Evolutionary conservation across 2,888 invertebrate genomes (phyloP), one percentile per base, ranked within the genome.

Genomic region (Tetanocera ferruginea): DNA sequence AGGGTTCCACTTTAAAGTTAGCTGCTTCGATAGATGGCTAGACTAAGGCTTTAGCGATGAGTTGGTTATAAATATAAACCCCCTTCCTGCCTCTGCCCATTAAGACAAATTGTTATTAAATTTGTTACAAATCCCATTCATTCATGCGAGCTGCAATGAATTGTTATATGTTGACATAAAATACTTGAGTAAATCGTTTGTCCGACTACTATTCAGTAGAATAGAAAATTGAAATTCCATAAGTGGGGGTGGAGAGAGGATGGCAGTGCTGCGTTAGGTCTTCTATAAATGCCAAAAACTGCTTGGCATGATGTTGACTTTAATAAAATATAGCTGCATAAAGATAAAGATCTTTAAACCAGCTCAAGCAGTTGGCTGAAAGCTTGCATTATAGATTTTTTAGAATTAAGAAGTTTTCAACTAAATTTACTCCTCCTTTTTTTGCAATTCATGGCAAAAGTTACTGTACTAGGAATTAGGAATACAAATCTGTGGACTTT

Each of bases 61-160:
- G 11, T 43, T 11, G 43, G 43, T 43, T 43, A 43, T 43, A 43
- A 43, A n/a, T 23, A n/a, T 23, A 6, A 55, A 2, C 55, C 55
- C 1, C 19, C 19, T 2, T 19, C 55, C 19, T 14, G 3, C 55
- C 19, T 23, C 55, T 19, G 55, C 8, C 57, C 23, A 25, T 17
- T n/a, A 17, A 64, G 66, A 55, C 52, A 67, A 75, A 67, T 75
- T 67, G 51, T 28, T 75, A 75, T 75, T 52, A 66, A 75, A 75
- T 75, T 67, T 49, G 37, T 55, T 67, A 52, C 55, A 75, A 75
- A 75, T 75, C 67, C 52, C 28, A n/a, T 67, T 34, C 75, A 75
- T 28, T 55, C 34, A 73, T 37, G 23, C 67, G 37, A 28, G n/a
- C 55, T n/a, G 11, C 66, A 75, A 25, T 52, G 31, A 69, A 69